Base-by-base conservation (phyloP, 1,140 invertebrate species). In the Lanistes nyassanus region DNA sequence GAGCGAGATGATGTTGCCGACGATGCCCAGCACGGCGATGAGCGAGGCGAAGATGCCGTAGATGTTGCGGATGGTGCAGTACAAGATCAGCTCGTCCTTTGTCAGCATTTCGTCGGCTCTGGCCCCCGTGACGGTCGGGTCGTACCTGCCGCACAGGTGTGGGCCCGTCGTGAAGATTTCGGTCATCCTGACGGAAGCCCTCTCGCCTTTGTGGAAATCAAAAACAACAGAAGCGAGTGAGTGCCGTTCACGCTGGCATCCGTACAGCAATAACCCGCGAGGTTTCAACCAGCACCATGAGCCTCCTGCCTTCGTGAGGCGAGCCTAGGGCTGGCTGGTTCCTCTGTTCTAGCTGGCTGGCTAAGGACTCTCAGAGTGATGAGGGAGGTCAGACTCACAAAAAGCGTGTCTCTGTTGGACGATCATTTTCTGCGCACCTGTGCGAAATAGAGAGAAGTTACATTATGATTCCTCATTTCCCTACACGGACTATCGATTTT, bases 31-130 rank as follows among this genome's bases (percentile, higher is more conserved):
- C 2, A 67, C 4, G 16, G 74, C 74, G 62, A 75, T 75, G 47
- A 75, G 64, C 0, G 74, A 66, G 26, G 51, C 53, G 47, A 75
- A 67, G 36, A 75, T 55, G 23, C 74, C 74, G 74, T 68, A 75
- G 65, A 75, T 34, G 74, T 75, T 75, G 1, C 74, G 47, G 31
- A 75, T n/a, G 13, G 74, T 67, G 65, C 74, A 75, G 74, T 75
- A 68, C 0, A 75, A 60, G 55, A 56, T 42, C 34, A 72, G 70
- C 5, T 58, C 34, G 19, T 67, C 74, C 0, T 19, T 29, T 29
- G 53, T 23, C 9, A 66, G 51, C 36, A 3, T 9, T 2, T 13
- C 21, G n/a, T 11, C n/a, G 1, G 29, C 29, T 5, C 13, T 9
- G 21, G 9, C 19, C 58, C n/a, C 6, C 4, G n/a, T 58, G 72